Evolutionary conservation across 2,888 invertebrate genomes (phyloP).

Genomic region (Synanthedon myopaeformis): DNA sequence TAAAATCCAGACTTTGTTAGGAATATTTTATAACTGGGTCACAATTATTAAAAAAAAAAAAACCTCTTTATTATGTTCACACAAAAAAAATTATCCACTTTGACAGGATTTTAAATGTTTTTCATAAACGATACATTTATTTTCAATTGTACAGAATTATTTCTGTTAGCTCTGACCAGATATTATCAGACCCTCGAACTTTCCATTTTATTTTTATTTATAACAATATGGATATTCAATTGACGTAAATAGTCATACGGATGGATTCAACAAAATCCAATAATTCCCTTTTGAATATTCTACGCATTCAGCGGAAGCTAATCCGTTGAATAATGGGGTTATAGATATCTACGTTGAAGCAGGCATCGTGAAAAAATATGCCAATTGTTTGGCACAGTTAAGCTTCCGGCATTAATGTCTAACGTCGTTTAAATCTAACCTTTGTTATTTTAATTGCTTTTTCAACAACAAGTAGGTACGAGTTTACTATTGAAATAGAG

Average conservation of each 20-base stretch:
- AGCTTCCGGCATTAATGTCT: slow-evolving; percentile 26
- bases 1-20: no score
- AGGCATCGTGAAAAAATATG: slow-evolving; percentile 58
- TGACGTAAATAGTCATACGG: slow-evolving; percentile 15
- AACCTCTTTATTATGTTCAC: no score
- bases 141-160: no score
- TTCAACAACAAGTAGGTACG: background rate
- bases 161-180: no score
- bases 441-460: slow-evolving; percentile 32
- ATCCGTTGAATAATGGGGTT: slow-evolving; percentile 64
- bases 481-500: no score
- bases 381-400: slow-evolving; percentile 38
- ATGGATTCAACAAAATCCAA: slow-evolving; percentile 43
- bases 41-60: no score
- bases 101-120: no score
- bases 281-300: slow-evolving; percentile 66
- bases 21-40: no score
- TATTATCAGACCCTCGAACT: no score
- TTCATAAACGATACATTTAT: no score
- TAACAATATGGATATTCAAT: background rate
- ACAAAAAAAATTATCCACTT: no score
- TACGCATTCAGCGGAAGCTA: slow-evolving; percentile 60
- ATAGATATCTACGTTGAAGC: slow-evolving; percentile 58
- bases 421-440: slow-evolving; percentile 29
- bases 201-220: no score